Evolutionary conservation across 2,113 vertebrate species (phyloP), one percentile per base, ranked within the genome.

Genomic region (Toxotes chatareus): DNA sequence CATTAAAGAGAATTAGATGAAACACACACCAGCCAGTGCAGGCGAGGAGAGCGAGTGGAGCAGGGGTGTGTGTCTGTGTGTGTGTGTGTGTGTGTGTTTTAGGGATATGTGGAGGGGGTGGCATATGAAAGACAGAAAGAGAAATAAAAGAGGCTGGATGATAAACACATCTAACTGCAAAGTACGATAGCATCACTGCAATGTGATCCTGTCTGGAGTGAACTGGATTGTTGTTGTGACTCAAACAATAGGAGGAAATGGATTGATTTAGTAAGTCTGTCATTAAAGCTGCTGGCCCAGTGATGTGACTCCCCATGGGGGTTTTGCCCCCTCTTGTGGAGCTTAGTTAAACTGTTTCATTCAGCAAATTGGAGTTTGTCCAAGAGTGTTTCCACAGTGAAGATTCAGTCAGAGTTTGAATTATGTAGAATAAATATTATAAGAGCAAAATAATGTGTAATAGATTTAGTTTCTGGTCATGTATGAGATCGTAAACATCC

Each of bases 301-400:
- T 77, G 38, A 65, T 62, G 62, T 19, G 72, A 40, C 82, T 88
- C 83, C 89, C 85, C 42, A 8, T 68, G 76, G 78, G 73, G 70
- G 80, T 80, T 89, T 89, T 90, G 91, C 94, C 73, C 94, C 95
- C 94, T 91, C 95, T 94, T 79, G 94, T 95, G 95, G 93, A 73
- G 51, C 51, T 59, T 0, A 38, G n/a, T 10, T 23, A 61, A 87
- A 93, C 73, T 85, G 83, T 73, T 56, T 44, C 67, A 77, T 40
- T 40, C 17, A 46, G 42, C 67, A 59, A 63, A 27, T 51, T 84
- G 73, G 71, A 86, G 49, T 16, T 62, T 10, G 27, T 86, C 62
- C 87, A 85, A 63, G 32, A 57, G 59, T 14, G 17, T 51, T 38
- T 64, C 73, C 61, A 64, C 32, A 65, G 60, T 60, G 23, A 47